Evolutionary conservation across 2,113 vertebrate genomes (phyloP), one percentile per base, ranked within the genome.

Genomic region (Otis tarda): DNA sequence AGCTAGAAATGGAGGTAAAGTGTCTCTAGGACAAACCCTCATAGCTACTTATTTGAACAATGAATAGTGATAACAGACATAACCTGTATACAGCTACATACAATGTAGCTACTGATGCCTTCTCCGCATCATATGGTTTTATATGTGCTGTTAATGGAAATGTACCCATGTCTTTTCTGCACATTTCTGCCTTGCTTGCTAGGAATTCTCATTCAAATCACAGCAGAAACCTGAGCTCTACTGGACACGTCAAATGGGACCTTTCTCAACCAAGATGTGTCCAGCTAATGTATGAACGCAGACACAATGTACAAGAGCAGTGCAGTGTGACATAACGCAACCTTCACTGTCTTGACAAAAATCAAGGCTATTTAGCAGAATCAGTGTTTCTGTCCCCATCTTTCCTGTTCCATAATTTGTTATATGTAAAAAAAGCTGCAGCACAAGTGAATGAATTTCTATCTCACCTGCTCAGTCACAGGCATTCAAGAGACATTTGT

Each of bases 131-230:
- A 3, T 20, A 13, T 14, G 47, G 9, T 22, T 61, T 47, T 8
- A 6, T 47, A 13, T 4, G 14, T 37, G 37, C 45, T 45, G 9
- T 33, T 24, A 30, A 7, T 7, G 39, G 27, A 37, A 49, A 6
- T 1, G 30, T 1, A 8, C 4, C 33, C 20, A 0, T 19, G n/a
- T 4, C 14, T 45, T 80, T 53, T 50, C 61, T 43, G 3, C 30
- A 9, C 11, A 1, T 22, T 77, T 53, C 71, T 93, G 55, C 24
- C 77, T 33, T 49, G 10, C 43, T 64, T n/a, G 28, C 45, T 69
- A 57, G 53, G 19, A 76, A 22, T 61, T 43, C 71, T 35, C 11
- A 20, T 18, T 79, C 28, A 60, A 53, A 45, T 20, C 0, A 0
- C 25, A 83, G 41, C 19, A 65, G 83, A 82, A 77, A 30, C 22